Evolutionary conservation across 2,113 vertebrate genomes (phyloP), one percentile per base, ranked within the genome.

Genomic region (Micromys minutus): DNA sequence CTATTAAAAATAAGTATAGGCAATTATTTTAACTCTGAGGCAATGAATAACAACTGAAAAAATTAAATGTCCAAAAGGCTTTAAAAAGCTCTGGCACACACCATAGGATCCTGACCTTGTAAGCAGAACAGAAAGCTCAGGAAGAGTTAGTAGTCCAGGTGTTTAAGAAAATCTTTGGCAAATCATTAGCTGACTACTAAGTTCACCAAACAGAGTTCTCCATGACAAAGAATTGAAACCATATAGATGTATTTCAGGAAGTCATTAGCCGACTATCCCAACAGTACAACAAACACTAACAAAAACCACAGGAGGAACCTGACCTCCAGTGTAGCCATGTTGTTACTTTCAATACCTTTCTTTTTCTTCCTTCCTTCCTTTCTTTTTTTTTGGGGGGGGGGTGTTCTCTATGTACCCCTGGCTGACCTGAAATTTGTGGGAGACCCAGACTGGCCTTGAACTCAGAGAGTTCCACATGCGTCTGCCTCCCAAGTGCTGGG

Each of bases 281-380:
- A 29, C 21, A 61, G 59, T 61, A 17, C 59, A 61, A 26, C 22
- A 61, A 22, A 61, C 26, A 67, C 47, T 39, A 92, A 80, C 39
- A 87, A 24, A 52, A 34, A 94, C 24, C 34, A 81, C 0, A 15
- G 61, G 55, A 42, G 67, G 21, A 61, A 61, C 61, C 61, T 75
- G 50, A 76, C 45, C 71, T 77, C 36, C 29, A 72, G 69, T 67
- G 19, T 36, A n/a, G 21, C 50, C 42, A 45, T n/a, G n/a, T 0
- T 80, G 10, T 59, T 75, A 69, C 24, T 95, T 93, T 89, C 92
- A 92, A 24, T 15, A 59, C 8, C 71, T 89, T 84, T 76, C 72
- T 74, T 50, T 52, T 77, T 63, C 86, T 67, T 31, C 10, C n/a
- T n/a, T n/a, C n/a, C n/a, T n/a, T n/a, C n/a, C n/a, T n/a, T 67